Evolutionary conservation across 2,113 vertebrate genomes (phyloP), one percentile per base, ranked within the genome.

Genomic region (Nannobrachium achirus): DNA sequence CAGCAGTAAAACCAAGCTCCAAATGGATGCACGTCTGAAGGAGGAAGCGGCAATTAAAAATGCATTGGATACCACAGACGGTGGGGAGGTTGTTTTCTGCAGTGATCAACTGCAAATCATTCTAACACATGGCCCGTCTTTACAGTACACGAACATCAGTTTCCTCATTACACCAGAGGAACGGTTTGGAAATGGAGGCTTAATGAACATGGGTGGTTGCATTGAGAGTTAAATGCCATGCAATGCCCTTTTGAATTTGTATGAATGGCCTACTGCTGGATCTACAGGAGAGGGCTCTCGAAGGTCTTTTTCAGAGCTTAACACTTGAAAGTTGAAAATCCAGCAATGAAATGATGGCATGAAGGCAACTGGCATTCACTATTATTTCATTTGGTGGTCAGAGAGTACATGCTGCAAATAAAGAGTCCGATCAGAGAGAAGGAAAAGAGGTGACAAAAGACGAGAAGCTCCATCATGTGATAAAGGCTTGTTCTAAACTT

Each of bases 1-100:
- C 71, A 72, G 71, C 71, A 78, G 13, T 63, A 70, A 73, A 53
- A 48, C 19, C 2, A 9, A 63, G 25, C 16, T 56, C n/a, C 15
- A 63, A 68, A 75, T 69, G 57, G 58, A 84, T 62, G 52, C 33
- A 52, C 45, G 0, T 69, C 2, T 76, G 62, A 44, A 33, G 0
- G 2, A 56, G 25, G 60, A 79, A 75, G 66, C 20, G 1, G 42
- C 56, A 75, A 81, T 89, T 82, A 71, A 83, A 80, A 68, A 60
- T 64, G 71, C 58, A 65, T 83, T 70, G 53, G 59, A 42, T 13
- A 56, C 52, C 42, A 66, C 50, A 53, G 38, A 41, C 15, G 18
- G 18, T 19, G 50, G n/a, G 13, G n/a, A 25, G 46, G 8, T n/a
- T 38, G 6, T 55, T 56, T 66, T 45, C 18, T 14, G 16, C 18